phyloP scores from a whole-genome alignment of 2,888 invertebrate species.

The Apamea sordens region DNA sequence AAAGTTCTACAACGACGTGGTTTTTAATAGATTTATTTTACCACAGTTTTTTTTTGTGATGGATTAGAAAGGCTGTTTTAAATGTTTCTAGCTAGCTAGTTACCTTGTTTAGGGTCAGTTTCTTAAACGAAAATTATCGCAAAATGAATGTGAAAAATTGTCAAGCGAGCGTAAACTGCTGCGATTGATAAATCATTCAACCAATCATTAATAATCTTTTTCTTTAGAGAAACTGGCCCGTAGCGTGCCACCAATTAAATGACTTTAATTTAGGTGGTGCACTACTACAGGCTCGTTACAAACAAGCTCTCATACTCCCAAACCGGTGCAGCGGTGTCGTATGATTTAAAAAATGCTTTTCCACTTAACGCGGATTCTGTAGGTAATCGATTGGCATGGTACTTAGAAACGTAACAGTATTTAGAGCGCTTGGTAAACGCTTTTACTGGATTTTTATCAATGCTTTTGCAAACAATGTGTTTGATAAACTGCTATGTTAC shows the following conservation, averaged over 20 bases:
- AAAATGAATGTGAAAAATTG: not conserved
- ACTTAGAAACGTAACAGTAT: constrained; percentile 69
- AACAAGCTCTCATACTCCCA: not conserved
- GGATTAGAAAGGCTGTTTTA: not conserved
- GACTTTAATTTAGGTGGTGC: not conserved
- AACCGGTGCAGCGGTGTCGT: too few species aligned
- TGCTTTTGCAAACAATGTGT: constrained; percentile 81
- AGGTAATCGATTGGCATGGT: constrained; percentile 62
- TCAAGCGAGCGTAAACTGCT: not conserved
- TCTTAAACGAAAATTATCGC: not conserved
- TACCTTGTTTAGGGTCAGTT: not conserved
- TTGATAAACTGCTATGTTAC: constrained; percentile 79
- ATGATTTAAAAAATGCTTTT: constrained; percentile 27
- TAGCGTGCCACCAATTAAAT: not conserved
- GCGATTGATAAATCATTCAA: not conserved
- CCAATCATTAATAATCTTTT: not conserved
- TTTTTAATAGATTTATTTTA: not conserved
- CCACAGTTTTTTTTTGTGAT: not conserved
- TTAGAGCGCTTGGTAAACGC: constrained; percentile 74
- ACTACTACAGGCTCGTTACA: not conserved
- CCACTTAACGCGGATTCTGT: constrained; percentile 45
- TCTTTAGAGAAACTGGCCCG: not conserved
- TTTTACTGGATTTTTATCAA: constrained; percentile 84
- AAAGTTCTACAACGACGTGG: too few species aligned
- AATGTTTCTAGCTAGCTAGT: not conserved